Percentiles rank a stretch among this genome's conserved stretches.
phyloP scores from a whole-genome alignment of 2,888 invertebrate genomes.

The Anaspis maculata region DNA sequence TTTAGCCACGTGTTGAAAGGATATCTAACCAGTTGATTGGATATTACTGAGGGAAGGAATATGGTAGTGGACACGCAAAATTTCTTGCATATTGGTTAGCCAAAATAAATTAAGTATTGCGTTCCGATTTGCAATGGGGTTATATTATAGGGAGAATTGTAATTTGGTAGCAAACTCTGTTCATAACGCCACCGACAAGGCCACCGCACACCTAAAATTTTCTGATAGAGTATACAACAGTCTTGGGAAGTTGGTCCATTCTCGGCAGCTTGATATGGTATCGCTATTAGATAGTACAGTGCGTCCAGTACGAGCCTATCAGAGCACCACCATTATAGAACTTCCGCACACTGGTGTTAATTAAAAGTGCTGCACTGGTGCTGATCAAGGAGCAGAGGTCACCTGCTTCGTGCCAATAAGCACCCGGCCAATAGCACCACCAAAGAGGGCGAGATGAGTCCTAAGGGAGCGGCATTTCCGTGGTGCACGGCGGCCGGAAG shows the following conservation, averaged over 20 bases:
- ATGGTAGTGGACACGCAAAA: slow-evolving; percentile 5
- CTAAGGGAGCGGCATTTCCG: slow-evolving; percentile 12
- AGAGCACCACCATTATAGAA: too few relatives aligned
- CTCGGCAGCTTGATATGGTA: slow-evolving; percentile 13
- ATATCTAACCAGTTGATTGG: too few relatives aligned
- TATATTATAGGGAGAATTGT: neutral
- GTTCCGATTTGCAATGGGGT: neutral
- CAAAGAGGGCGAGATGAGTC: slow-evolving; percentile 10
- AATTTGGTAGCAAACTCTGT: slow-evolving; percentile 7
- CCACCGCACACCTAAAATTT: slow-evolving; percentile 4
- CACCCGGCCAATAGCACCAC: slow-evolving; percentile 6
- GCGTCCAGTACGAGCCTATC: too few relatives aligned
- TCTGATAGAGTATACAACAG: slow-evolving; percentile 2
- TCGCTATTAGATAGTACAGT: slow-evolving; percentile 6
- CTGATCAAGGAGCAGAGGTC: slow-evolving; percentile 8
- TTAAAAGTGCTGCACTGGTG: too few relatives aligned
- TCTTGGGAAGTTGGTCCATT: slow-evolving; percentile 6
- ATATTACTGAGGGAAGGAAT: too few relatives aligned
- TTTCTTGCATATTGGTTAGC: slow-evolving; percentile 9
- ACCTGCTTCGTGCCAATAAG: slow-evolving; percentile 10
- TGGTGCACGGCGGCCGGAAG: slow-evolving; percentile 15
- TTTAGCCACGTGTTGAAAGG: too few relatives aligned
- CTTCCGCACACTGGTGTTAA: too few relatives aligned
- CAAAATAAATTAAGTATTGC: slow-evolving; percentile 3
- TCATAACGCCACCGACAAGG: slow-evolving; percentile 7